Conservation (phyloP, 2,113 vertebrate species). For the Sander vitreus region DNA sequence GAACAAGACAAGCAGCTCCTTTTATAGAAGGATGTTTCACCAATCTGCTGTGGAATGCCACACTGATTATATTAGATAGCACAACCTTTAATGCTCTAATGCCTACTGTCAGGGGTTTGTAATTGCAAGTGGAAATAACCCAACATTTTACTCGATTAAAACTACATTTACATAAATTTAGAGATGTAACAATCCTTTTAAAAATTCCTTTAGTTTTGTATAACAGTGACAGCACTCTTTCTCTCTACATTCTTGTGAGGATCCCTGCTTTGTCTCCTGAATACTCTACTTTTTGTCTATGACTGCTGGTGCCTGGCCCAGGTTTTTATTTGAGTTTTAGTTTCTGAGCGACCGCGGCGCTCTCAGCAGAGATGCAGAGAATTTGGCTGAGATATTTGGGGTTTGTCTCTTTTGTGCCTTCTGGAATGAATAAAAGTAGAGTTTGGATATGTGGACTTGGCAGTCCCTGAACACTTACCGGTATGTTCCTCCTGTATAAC, state of each 20-base stretch:
- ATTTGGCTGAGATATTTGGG: slow-evolving; percentile 60
- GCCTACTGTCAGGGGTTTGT: not conserved
- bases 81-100: not conserved
- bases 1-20: slow-evolving; percentile 29
- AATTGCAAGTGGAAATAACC: not conserved
- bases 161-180: not conserved
- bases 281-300: not conserved
- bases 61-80: not conserved
- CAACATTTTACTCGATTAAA: not conserved
- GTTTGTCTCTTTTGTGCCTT: slow-evolving; percentile 50
- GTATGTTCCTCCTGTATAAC: slow-evolving; percentile 1
- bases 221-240: not conserved
- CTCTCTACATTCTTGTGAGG: not conserved
- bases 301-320: not conserved
- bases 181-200: not conserved
- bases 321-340: not conserved
- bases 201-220: not conserved
- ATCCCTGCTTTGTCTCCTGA: not conserved
- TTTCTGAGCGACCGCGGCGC: not conserved
- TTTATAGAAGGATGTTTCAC: slow-evolving; percentile 18
- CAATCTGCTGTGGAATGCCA: slow-evolving; percentile 18
- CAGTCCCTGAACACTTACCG: not conserved
- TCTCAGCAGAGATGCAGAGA: slow-evolving; percentile 59
- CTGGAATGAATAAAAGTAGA: slow-evolving; percentile 43
- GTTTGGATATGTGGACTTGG: slow-evolving; percentile 39